A percentile compares a stretch with the other conserved stretches of the same genome.
phyloP scores from a whole-genome alignment of 2,797 vertebrate genomes.

The Rhinichthys osculus region DNA sequence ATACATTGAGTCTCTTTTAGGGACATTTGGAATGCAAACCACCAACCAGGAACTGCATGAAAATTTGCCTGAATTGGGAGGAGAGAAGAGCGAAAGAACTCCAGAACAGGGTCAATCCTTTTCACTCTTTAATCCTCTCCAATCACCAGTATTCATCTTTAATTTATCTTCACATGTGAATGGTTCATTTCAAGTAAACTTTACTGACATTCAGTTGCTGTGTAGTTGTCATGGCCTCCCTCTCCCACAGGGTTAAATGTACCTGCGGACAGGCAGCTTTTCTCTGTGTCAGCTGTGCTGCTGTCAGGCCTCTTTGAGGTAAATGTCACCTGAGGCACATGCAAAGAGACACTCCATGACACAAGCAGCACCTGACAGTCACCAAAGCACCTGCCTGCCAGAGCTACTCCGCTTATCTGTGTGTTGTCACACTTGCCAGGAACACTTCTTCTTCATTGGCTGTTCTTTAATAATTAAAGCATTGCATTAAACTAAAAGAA shows the following conservation, averaged over 20 bases:
- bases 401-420: not conserved
- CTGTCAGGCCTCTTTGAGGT: slow-evolving; percentile 29
- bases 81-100: slow-evolving; percentile 1
- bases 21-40: slow-evolving; percentile 66
- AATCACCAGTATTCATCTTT: not conserved
- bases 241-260: slow-evolving; percentile 12
- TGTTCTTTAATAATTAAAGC: slow-evolving; percentile 8
- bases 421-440: not conserved
- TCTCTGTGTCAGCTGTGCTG: slow-evolving; percentile 35
- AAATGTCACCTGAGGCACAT: slow-evolving; percentile 44
- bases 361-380: slow-evolving; percentile 37
- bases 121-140: not conserved
- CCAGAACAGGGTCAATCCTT: not conserved
- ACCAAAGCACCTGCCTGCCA: slow-evolving; percentile 11
- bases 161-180: not conserved
- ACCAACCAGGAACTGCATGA: slow-evolving; percentile 55
- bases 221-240: no score
- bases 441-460: not conserved
- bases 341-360: slow-evolving; percentile 45
- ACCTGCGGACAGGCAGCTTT: slow-evolving; percentile 2
- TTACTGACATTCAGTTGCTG: not conserved
- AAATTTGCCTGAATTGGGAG: slow-evolving; percentile 60
- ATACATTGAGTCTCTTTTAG: slow-evolving; percentile 47
- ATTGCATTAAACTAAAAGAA: not conserved
- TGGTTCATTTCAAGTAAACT: not conserved